Conservation (phyloP, 2,888 invertebrate genomes). For the Mesorhabditis belari region DNA sequence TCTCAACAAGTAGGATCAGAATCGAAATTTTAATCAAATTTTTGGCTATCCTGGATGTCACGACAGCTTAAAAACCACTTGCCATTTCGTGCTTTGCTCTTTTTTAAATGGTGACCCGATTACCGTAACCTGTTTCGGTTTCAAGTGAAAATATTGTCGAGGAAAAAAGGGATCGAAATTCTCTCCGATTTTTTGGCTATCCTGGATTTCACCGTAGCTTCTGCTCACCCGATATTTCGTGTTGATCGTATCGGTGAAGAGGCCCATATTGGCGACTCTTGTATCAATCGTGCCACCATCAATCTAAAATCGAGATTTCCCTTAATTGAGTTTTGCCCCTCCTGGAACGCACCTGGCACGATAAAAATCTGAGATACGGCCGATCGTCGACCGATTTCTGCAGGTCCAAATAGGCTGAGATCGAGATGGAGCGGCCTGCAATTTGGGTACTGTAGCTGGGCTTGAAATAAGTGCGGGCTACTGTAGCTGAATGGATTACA, state of each 20-base stretch:
- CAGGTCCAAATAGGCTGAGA: conserved; percentile 30
- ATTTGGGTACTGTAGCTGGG: not conserved
- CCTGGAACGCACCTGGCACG: conserved; percentile 8
- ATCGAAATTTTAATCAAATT: not conserved
- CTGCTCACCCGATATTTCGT: conserved; percentile 24
- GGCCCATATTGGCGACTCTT: conserved; percentile 42
- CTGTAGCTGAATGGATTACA: not conserved
- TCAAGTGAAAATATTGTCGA: not conserved
- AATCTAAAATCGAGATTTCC: conserved; percentile 8
- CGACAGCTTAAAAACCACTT: too few relatives aligned
- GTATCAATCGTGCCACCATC: conserved; percentile 36
- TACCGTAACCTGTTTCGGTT: too few relatives aligned
- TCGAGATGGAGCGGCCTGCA: conserved; percentile 31
- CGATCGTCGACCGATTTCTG: conserved; percentile 38
- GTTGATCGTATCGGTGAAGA: conserved; percentile 49
- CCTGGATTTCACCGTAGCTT: not conserved
- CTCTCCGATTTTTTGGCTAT: too few relatives aligned
- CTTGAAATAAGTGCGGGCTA: too few relatives aligned
- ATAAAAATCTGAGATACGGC: conserved; percentile 33
- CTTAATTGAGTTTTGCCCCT: not conserved
- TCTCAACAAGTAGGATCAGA: not conserved
- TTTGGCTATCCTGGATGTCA: not conserved
- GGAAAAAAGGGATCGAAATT: too few relatives aligned
- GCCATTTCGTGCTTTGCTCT: too few relatives aligned
- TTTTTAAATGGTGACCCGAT: too few relatives aligned